Evolutionary conservation across 2,113 vertebrate species (phyloP), one percentile per base, ranked within the genome.

Genomic region (Aleadryas rufinucha): DNA sequence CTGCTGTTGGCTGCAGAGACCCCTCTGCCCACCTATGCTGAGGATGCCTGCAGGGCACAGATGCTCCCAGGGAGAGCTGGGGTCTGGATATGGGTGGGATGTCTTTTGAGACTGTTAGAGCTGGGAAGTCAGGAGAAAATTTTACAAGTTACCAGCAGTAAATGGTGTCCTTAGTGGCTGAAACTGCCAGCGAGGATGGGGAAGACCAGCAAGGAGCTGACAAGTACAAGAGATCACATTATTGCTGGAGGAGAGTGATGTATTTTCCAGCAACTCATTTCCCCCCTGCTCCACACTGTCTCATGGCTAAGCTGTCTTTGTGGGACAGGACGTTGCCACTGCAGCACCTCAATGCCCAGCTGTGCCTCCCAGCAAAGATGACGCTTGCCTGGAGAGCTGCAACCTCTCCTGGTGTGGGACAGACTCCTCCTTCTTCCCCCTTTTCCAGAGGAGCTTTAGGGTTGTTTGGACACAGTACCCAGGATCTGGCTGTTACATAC

Each of bases 181-280:
- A 86, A 72, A 65, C 6, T 3, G 17, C 15, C 41, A 33, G 31
- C 0, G 1, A 44, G 42, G 41, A 53, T 1, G 1, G n/a, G 53
- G 54, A 63, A 68, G 35, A 65, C 24, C 31, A 81, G 80, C 37
- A 39, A 70, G 56, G 33, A 87, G 28, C 5, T 0, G 44, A 39
- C 15, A 79, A 59, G 18, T 10, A 35, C 44, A 66, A 57, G 81
- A 87, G 65, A 81, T 69, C 3, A 56, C 53, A 64, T 75, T 75
- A 68, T 8, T n/a, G 41, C 56, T 56, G 19, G 22, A 70, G 35
- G 11, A 28, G 39, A 85, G 44, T 28, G 70, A 60, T 79, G 16
- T 15, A 37, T 91, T 94, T 96, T 94, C 95, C 87, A 93, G 70
- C 53, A 85, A 57, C 74, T 85, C 30, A 44, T 87, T 94, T 64